Percentiles rank a stretch among this genome's conserved stretches.
Conservation (phyloP, 2,113 vertebrate genomes). For the Antechinus stuartii region DNA sequence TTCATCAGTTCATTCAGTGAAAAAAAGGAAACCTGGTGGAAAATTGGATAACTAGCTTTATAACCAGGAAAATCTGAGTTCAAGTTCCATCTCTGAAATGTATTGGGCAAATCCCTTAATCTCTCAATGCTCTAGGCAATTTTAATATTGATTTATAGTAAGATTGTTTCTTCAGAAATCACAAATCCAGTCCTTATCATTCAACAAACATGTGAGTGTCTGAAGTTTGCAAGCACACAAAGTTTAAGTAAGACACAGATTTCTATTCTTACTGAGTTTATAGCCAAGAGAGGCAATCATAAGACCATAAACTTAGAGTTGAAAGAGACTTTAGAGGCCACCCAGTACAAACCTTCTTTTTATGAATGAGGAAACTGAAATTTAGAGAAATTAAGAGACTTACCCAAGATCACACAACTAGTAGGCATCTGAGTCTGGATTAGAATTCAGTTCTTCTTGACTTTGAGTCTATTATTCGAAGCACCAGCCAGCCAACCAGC, state of each 20-base stretch:
- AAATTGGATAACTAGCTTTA: background rate
- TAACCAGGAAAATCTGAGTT: background rate
- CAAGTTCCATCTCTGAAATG: background rate
- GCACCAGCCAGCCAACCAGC: background rate
- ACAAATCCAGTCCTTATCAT: background rate
- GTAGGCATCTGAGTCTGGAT: background rate
- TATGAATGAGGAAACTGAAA: background rate
- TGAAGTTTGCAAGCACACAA: background rate
- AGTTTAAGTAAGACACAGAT: background rate
- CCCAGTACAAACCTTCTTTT: background rate
- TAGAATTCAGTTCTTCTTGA: background rate
- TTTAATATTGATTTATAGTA: background rate
- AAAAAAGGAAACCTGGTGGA: background rate
- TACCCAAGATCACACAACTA: background rate
- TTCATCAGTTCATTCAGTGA: background rate
- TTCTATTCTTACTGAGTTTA: background rate
- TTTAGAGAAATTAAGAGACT: background rate
- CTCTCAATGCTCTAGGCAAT: background rate
- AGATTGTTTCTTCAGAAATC: background rate
- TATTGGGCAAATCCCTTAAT: background rate
- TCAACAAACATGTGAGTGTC: background rate
- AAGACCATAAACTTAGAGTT: background rate
- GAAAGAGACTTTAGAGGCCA: background rate
- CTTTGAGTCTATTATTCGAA: background rate
- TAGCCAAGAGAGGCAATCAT: background rate